phyloP scores from a whole-genome alignment of 2,888 invertebrate genomes.

The Phragmatobia fuliginosa region DNA sequence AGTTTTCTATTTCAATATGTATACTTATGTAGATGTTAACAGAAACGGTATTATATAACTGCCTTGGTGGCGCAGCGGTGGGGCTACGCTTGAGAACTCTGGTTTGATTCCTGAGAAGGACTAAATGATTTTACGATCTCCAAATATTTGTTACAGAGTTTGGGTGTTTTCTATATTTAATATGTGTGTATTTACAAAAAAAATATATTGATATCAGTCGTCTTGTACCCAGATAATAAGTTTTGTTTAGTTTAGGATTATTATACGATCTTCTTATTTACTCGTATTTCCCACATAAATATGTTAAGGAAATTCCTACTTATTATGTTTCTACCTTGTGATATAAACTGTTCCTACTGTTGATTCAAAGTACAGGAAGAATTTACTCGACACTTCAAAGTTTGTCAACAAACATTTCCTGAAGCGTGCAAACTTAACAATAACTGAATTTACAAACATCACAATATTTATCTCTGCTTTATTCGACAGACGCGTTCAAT shows the following conservation, averaged over 20 bases:
- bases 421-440: background rate
- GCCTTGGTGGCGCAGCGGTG: too few relatives aligned
- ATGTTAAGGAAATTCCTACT: background rate
- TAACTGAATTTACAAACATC: conserved; percentile 18
- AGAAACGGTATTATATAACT: too few relatives aligned
- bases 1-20: background rate
- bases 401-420: conserved; percentile 1
- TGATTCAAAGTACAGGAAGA: background rate
- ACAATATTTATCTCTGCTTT: conserved; percentile 45
- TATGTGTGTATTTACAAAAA: too few relatives aligned
- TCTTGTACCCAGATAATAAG: too few relatives aligned
- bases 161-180: too few relatives aligned
- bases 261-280: too few relatives aligned
- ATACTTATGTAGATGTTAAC: background rate
- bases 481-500: conserved; percentile 41
- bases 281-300: background rate
- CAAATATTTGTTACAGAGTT: too few relatives aligned
- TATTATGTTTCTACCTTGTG: background rate
- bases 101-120: too few relatives aligned
- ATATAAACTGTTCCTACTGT: background rate
- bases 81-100: too few relatives aligned
- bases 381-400: background rate
- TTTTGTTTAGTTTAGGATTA: too few relatives aligned
- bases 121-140: too few relatives aligned
- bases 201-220: too few relatives aligned